These are phyloP conservation scores for Grapholita molesta DNA, from an alignment of 1,140 invertebrate species.

Conservation along the genomic window DNA sequence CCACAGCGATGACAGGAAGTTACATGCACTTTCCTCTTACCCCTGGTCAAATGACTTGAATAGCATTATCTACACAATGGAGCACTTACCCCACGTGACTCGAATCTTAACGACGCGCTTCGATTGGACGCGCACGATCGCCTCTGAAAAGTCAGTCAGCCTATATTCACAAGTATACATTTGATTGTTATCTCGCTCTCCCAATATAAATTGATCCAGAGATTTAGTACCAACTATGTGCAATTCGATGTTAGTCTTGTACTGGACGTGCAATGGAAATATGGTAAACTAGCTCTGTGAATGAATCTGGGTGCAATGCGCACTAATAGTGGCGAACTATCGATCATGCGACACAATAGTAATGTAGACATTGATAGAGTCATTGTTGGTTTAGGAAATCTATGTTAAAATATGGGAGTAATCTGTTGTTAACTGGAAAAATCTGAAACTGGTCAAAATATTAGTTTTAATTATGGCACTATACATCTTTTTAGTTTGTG, in stretches of 20 bases:
- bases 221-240: not conserved
- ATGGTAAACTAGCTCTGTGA: not conserved
- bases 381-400: not conserved
- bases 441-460: no score
- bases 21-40: not conserved
- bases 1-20: not conserved
- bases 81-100: constrained; percentile 12
- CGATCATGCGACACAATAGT: constrained; percentile 26
- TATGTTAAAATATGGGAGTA: no score
- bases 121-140: constrained; percentile 43
- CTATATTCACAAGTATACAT: not conserved
- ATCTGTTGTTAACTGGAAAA: no score
- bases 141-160: constrained; percentile 30
- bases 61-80: not conserved
- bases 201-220: not conserved
- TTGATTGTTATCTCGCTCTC: not conserved
- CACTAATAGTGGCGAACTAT: constrained; percentile 40
- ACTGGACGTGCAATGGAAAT: not conserved
- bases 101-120: constrained; percentile 30
- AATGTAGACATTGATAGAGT: not conserved
- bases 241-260: not conserved
- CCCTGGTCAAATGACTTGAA: constrained; percentile 1
- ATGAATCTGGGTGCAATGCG: constrained; percentile 36
- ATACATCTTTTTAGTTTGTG: no score
- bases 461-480: no score